Base-by-base conservation (phyloP, 1,140 invertebrate genomes). In the Hirudo medicinalis region DNA sequence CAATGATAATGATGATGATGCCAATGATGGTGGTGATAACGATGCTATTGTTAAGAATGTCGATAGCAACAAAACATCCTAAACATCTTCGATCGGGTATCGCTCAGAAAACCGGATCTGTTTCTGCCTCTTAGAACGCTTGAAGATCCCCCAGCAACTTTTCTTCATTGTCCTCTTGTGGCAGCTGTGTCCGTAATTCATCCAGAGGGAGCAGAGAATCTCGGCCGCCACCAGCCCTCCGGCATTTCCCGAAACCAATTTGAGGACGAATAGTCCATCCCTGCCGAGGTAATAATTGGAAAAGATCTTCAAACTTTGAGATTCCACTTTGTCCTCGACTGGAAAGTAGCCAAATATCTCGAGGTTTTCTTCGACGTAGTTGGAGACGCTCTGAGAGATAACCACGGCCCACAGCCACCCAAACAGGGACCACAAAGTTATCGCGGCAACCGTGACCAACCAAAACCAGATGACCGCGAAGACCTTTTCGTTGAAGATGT, bases 381-480 rank as follows among this genome's bases (percentile, higher is more conserved):
- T 25, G 53, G 32, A 49, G 6, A 49, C n/a, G 19, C 11, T 70
- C 17, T 25, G 27, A 0, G n/a, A 29, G 9, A 70, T 19, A 19
- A 25, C 25, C n/a, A 70, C 53, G 6, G 36, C 0, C 69, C 69
- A 63, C 29, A 63, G 8, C 79, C 79, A 81, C 75, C 78, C 75
- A 6, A 79, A 68, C 74, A 80, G 77, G 72, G 78, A 79, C 32
- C 76, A 76, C n/a, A 69, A 67, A 8, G 78, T 80, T 8, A 78
- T 60, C 27, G 76, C 63, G 72, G 78, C 77, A 55, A 81, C 78
- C 32, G 80, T 71, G 67, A 79, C 77, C 54, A 80, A 77, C 80
- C 80, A 81, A 72, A 80, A 80, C 80, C 79, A 81, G 9, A 81
- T 73, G 74, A 81, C 79, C n/a, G 79, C 78, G 73, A 80, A 81